phyloP scores from a whole-genome alignment of 2,888 invertebrate genomes.

The Minunthozetes semirufus region DNA sequence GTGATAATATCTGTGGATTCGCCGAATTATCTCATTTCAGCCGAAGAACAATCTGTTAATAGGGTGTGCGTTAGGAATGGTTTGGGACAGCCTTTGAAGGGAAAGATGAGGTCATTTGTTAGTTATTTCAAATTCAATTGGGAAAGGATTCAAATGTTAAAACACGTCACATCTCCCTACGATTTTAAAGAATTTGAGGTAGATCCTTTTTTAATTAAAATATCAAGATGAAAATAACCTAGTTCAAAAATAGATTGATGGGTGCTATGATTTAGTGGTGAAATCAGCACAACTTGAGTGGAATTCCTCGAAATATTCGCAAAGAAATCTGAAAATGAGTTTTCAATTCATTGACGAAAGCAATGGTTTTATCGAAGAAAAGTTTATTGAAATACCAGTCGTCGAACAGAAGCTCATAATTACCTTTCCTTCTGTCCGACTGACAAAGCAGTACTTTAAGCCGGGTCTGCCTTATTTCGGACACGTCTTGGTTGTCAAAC shows the following conservation, averaged over 20 bases:
- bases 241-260: not conserved
- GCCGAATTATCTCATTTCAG: not conserved
- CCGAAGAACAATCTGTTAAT: not conserved
- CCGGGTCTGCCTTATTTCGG: conserved; percentile 30
- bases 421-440: not conserved
- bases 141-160: not conserved
- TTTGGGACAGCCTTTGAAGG: not conserved
- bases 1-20: not conserved
- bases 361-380: not conserved
- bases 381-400: not conserved
- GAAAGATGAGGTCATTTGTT: not conserved
- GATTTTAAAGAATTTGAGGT: not conserved
- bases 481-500: not conserved
- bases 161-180: not conserved
- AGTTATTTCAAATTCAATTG: conserved; percentile 3
- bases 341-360: not conserved
- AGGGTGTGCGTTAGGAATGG: not conserved
- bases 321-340: not conserved
- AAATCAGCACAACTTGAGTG: not conserved
- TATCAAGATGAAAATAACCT: not conserved
- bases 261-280: not conserved
- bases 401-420: not conserved
- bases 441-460: conserved; percentile 29
- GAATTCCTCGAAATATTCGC: not conserved
- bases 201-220: too few relatives aligned